Conservation (phyloP, 2,888 invertebrate genomes). For the Troilus luridus region DNA sequence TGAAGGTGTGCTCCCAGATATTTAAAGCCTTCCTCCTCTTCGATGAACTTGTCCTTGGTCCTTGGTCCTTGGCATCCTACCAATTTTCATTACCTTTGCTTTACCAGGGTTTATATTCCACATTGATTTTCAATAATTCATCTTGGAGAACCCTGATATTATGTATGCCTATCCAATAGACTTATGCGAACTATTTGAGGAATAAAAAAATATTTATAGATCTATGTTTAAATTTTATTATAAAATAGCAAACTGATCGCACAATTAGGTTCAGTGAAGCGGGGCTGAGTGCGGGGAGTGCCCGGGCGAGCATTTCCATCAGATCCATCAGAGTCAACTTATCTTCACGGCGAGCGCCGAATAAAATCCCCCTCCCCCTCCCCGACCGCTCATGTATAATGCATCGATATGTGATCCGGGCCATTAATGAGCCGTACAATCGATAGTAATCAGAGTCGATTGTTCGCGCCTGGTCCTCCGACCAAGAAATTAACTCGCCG, state of each 20-base stretch:
- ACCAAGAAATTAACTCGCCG: conserved; percentile 44
- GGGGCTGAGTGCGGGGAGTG: not conserved
- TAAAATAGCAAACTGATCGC: not conserved
- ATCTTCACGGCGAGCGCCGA: not conserved
- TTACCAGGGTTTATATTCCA: too few species aligned
- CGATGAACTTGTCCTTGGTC: too few species aligned
- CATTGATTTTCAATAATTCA: too few species aligned
- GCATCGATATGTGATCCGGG: conserved; percentile 13
- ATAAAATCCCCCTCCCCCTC: conserved; percentile 5
- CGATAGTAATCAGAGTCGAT: conserved; percentile 35
- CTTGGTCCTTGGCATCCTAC: too few species aligned
- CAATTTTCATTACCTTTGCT: too few species aligned
- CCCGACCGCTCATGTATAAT: conserved; percentile 17
- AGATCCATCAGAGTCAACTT: conserved; percentile 35
- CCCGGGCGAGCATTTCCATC: not conserved
- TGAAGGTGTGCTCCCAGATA: too few species aligned
- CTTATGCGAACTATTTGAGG: too few species aligned
- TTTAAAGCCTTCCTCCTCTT: too few species aligned
- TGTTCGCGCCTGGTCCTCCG: conserved; percentile 10
- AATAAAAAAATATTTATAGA: too few species aligned
- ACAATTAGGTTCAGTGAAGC: not conserved
- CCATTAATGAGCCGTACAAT: conserved; percentile 49
- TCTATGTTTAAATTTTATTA: not conserved
- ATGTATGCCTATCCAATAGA: too few species aligned
- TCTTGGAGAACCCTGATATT: too few species aligned